Evolutionary conservation across 2,888 invertebrate species (phyloP), one percentile per base, ranked within the genome.

Genomic region (Meiosimyza platycephala): DNA sequence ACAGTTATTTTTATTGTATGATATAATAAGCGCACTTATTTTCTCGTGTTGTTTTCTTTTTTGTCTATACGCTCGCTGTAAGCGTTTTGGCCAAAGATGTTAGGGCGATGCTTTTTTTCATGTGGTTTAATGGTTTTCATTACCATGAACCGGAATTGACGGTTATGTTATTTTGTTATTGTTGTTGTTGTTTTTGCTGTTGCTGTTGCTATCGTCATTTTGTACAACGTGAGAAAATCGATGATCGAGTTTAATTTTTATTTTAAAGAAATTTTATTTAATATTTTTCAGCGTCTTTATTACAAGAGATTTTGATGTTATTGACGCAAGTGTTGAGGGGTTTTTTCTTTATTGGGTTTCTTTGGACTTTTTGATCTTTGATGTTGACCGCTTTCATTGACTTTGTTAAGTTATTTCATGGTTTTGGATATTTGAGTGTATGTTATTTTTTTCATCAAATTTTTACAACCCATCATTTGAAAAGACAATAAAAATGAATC

Each of bases 101-200:
- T 40, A 9, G 9, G 40, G 40, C 40, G 40, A 9, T 40, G 9
- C 9, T 55, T 55, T 55, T 18, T 11, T n/a, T 57, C 11, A 18
- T 28, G 28, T 12, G 11, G 9, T n/a, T 62, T 15, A 62, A 62
- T n/a, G 33, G 40, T n/a, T 40, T 62, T 50, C 70, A 70, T 73
- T 73, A 70, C 52, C 73, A 65, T 48, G 59, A 40, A 70, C 64
- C 52, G 73, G 65, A 71, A 72, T 74, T 66, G 59, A 13, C 59
- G 15, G 28, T 50, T 13, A 47, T 59, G n/a, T 40, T 47, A 28
- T 52, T 28, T 33, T 40, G 9, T 7, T 6, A 4, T 9, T 40
- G 60, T 62, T 66, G 68, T 72, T 68, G 40, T 48, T 69, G 16
- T 16, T 62, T 40, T 9, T 40, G 60, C 54, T 66, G 68, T 72